Percentiles rank a stretch among this genome's conserved stretches.
Evolutionary conservation across 2,797 vertebrate species (phyloP).

Genomic region (Chanos chanos): DNA sequence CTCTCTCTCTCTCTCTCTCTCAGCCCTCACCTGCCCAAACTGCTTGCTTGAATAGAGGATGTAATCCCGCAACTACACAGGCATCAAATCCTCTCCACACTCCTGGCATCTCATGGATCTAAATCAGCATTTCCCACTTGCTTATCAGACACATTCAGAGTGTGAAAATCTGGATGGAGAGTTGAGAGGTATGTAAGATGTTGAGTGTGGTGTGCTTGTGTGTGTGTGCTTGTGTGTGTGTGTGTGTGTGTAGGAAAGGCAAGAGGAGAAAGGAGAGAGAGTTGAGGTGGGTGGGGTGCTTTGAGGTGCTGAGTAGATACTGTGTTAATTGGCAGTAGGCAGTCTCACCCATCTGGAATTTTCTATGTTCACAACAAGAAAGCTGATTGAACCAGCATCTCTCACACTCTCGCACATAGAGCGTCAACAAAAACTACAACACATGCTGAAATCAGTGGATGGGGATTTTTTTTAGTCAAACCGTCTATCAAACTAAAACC

Average conservation of each 20-base stretch:
- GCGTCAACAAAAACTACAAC: neutral
- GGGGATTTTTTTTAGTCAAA: no score
- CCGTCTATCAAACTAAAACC: no score
- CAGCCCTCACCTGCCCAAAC: slow-evolving; percentile 7
- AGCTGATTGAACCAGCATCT: neutral
- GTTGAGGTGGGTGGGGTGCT: slow-evolving; percentile 3
- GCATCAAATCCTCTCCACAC: no score
- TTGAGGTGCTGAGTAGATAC: slow-evolving; percentile 26
- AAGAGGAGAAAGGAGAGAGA: neutral
- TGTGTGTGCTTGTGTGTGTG: slow-evolving; percentile 16
- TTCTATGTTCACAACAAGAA: slow-evolving; percentile 20
- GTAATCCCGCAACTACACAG: no score
- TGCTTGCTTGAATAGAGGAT: neutral
- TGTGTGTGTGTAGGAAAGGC: neutral
- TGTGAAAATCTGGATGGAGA: neutral
- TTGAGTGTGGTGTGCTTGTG: neutral
- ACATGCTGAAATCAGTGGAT: no score
- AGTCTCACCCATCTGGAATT: slow-evolving; percentile 34
- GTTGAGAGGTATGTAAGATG: neutral
- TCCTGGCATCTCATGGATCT: no score
- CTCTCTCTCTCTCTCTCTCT: slow-evolving; percentile 9
- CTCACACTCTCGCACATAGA: slow-evolving; percentile 13
- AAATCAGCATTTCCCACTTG: no score
- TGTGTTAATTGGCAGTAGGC: slow-evolving; percentile 44
- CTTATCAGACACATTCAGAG: no score